Base-by-base conservation (phyloP, 2,113 vertebrate genomes). In the Pithys albifrons region DNA sequence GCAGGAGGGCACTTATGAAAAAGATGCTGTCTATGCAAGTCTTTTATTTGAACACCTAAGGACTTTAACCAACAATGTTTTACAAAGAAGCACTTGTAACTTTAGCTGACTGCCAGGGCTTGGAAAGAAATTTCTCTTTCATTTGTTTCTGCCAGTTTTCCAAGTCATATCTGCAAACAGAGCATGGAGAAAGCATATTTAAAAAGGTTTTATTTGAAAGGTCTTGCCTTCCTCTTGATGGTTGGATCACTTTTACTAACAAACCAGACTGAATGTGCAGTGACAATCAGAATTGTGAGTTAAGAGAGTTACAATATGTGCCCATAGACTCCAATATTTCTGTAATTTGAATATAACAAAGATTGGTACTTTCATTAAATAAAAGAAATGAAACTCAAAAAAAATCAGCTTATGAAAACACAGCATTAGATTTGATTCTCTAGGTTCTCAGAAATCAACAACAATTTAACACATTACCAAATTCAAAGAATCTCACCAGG, bases 21-120 rank as follows among this genome's bases (percentile, higher is more conserved):
- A 88, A 66, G 5, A 43, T 12, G 57, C 5, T 43, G 80, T 78
- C 25, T 33, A 73, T 43, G 55, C 15, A 82, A 88, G 51, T 74
- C 91, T 93, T 91, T 27, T 88, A 28, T 91, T 91, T 91, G 39
- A 95, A 88, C 33, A 62, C 49, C 57, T 72, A 61, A 70, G 41
- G 12, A 29, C 48, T 83, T 93, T 25, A 94, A 62, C 14, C 43
- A 88, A 87, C 7, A 85, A 19, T 61, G 61, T 91, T 96, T 91
- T 82, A 62, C n/a, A 49, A 78, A 91, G 31, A 69, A 16, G n/a
- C 35, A 76, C 20, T 88, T 83, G 43, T 62, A 55, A 61, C 12
- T 83, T 70, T 41, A 91, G 35, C 27, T 88, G 55, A 67, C 48
- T 79, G 35, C 10, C 71, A 83, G 27, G 14, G 5, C 61, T 91